These are phyloP conservation scores for Colletes gigas DNA, from an alignment of 1,140 invertebrate species.

Conservation along the genomic window DNA sequence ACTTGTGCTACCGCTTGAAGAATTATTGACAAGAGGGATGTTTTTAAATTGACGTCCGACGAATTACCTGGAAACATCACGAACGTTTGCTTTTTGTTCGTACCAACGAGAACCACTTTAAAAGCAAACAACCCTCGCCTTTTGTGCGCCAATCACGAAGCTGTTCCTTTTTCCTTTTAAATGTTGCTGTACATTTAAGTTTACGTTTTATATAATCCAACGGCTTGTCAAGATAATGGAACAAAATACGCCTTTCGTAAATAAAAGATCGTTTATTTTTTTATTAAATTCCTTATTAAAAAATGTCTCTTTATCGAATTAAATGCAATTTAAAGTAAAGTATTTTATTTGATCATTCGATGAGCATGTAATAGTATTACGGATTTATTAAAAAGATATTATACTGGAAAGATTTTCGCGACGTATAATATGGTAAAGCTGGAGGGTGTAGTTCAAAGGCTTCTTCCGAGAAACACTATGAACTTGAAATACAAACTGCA, in stretches of 20 bases:
- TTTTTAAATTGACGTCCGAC: constrained; percentile 37
- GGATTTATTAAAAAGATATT: neutral
- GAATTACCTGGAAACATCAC: constrained; percentile 26
- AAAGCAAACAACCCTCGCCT: constrained; percentile 12
- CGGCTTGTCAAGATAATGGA: too few relatives aligned
- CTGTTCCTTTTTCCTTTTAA: neutral
- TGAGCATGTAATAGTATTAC: neutral
- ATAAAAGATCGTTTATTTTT: too few relatives aligned
- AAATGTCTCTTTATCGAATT: too few relatives aligned
- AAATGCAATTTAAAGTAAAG: too few relatives aligned
- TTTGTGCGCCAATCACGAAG: constrained; percentile 16
- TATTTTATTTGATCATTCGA: too few relatives aligned
- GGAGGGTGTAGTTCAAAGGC: neutral
- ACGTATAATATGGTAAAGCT: neutral
- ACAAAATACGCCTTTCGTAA: too few relatives aligned
- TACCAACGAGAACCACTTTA: too few relatives aligned
- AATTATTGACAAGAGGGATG: constrained; percentile 33
- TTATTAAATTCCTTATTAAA: too few relatives aligned
- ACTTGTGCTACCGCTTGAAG: neutral
- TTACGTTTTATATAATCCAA: too few relatives aligned
- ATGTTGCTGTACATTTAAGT: too few relatives aligned
- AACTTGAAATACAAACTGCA: constrained; percentile 42
- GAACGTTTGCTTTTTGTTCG: neutral
- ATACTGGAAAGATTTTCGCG: neutral
- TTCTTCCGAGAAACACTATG: constrained; percentile 19